Conservation (phyloP, 2,113 vertebrate genomes). For the Centropus bengalensis region DNA sequence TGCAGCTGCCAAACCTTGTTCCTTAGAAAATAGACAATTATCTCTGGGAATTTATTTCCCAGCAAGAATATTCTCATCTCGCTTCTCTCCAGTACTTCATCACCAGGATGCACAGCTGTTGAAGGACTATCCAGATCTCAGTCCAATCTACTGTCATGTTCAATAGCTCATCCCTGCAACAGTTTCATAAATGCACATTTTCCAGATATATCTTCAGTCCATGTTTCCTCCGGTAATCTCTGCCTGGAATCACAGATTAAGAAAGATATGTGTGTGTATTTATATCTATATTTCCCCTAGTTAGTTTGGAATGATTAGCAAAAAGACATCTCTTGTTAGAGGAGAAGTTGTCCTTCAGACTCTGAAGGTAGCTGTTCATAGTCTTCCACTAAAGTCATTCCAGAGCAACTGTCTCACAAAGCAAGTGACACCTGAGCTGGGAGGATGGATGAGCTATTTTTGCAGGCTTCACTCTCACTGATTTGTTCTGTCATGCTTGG, state of each 20-base stretch:
- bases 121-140: slow-evolving; percentile 64
- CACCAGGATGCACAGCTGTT: slow-evolving; percentile 59
- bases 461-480: not conserved
- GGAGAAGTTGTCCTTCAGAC: not conserved
- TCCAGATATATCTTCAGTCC: slow-evolving; percentile 2
- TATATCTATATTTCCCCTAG: not conserved
- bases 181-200: not conserved
- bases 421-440: not conserved
- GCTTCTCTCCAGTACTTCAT: slow-evolving; percentile 58
- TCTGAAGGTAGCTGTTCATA: not conserved
- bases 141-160: slow-evolving; percentile 63
- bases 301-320: not conserved
- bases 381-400: not conserved
- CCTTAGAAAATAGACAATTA: slow-evolving; percentile 48
- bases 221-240: slow-evolving; percentile 25
- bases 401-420: not conserved
- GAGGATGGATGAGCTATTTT: not conserved
- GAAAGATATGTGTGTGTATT: not conserved
- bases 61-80: slow-evolving; percentile 54
- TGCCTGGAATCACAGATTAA: slow-evolving; percentile 25
- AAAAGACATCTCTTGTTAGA: not conserved
- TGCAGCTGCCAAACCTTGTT: slow-evolving; percentile 44
- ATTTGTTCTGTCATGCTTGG: not conserved
- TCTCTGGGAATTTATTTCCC: slow-evolving; percentile 65
- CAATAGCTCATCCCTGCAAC: slow-evolving; percentile 40